Base-by-base conservation (phyloP, 2,797 vertebrate genomes). In the Bufotes viridis region DNA sequence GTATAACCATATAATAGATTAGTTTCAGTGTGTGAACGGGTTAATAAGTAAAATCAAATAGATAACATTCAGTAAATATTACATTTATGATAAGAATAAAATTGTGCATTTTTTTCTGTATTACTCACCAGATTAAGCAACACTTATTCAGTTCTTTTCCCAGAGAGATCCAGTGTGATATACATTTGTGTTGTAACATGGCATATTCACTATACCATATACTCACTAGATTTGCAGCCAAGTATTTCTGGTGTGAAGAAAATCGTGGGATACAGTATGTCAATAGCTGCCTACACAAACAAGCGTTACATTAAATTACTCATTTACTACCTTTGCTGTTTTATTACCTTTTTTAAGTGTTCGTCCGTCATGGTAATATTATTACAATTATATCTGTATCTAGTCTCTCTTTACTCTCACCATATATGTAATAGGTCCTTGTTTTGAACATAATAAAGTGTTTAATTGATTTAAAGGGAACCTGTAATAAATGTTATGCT, bases 211-310 rank as follows among this genome's bases (percentile, higher is more conserved):
- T 6, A 22, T 61, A 81, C 61, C 58, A 81, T 55, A 60, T 60
- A 51, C 49, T 51, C 8, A 22, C 7, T 75, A 20, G 53, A 18
- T n/a, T 34, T 24, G 29, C 69, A 74, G 24, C 55, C 55, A 84
- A 34, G 15, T 72, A 12, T 58, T 58, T 58, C 18, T 84, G 53
- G 18, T 24, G 69, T 74, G 55, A 67, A 82, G 20, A 53, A 82
- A 75, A 51, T 53, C 20, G n/a, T 42, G 55, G 42, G 61, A 81
- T 34, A 42, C 42, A 42, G 42, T 42, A 63, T 61, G 14, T 42
- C 79, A 81, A 81, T 20, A 65, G 29, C 79, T 81, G 58, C 61
- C 60, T 49, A 8, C 17, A 81, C 58, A 81, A 63, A n/a, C 58
- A 81, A 63, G 79, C 11, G 1, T 29, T n/a, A 22, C 20, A 75